A percentile compares a stretch with the other conserved stretches of the same genome.
Evolutionary conservation across 1,140 invertebrate species (phyloP).

Genomic region (Chrysomallon squamiferum): DNA sequence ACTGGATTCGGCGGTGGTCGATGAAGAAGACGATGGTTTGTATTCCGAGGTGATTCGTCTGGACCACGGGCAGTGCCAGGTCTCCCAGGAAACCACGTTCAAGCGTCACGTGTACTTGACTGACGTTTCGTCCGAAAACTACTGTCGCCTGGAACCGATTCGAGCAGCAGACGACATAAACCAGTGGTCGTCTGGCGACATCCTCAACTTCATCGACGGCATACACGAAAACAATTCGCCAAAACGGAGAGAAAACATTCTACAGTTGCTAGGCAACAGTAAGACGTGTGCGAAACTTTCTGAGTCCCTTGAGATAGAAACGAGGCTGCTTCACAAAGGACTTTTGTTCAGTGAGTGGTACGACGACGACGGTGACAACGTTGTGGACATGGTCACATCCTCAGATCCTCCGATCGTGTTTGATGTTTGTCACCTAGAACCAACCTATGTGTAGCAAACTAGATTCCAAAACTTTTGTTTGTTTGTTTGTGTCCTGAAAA

Average conservation of each 20-base stretch:
- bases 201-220: constrained; percentile 24
- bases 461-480: too few species aligned
- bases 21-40: not conserved
- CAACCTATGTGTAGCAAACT: not conserved
- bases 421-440: not conserved
- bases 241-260: constrained; percentile 21
- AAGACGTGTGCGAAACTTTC: constrained; percentile 24
- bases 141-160: constrained; percentile 17
- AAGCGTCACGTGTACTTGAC: not conserved
- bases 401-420: not conserved
- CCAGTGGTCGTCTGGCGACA: constrained; percentile 11
- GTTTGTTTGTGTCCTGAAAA: too few species aligned
- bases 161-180: not conserved
- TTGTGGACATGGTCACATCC: not conserved
- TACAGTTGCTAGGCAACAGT: constrained; percentile 16
- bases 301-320: constrained; percentile 25
- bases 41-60: not conserved
- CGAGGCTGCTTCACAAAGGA: constrained; percentile 16
- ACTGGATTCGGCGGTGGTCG: not conserved
- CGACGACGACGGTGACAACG: not conserved
- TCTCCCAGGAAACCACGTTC: not conserved
- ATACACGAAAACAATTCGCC: constrained; percentile 17
- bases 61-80: not conserved
- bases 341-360: constrained; percentile 1
- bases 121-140: constrained; percentile 17